Base-by-base conservation (phyloP, 1,140 invertebrate genomes). In the Lepidurus couesii region DNA sequence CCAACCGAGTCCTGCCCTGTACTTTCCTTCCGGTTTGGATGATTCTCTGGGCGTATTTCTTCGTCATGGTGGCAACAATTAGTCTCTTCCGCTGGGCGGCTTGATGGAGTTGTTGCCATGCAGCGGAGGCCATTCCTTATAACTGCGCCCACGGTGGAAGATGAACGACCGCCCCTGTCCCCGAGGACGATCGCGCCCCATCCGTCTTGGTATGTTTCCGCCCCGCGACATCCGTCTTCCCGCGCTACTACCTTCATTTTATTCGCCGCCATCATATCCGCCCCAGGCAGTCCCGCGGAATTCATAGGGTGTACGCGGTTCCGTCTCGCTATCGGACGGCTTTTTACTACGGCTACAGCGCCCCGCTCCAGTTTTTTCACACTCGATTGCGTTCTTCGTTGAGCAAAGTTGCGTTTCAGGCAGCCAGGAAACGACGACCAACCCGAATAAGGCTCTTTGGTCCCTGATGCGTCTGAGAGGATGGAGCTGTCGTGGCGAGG, bases 51-150 rank as follows among this genome's bases (percentile, higher is more conserved):
- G 9, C 9, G 53, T 65, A 21, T 65, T 65, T 65, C 53, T 65
- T 21, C 13, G 21, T 16, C 21, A 4, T 13, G 8, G 1, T 65
- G 53, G 13, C 6, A 16, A 13, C 34, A 34, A 34, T 34, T 65
- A 21, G n/a, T 9, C 1, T 3, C 13, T 21, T 65, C 16, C 9
- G 21, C 53, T 1, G 1, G 16, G 53, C 21, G 53, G 21, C 34
- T 34, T 65, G 53, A 16, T n/a, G 53, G 16, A n/a, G 53, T 65
- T 65, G 53, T 65, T 16, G 53, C 53, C 16, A 11, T 65, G 16
- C 53, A 65, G 53, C 53, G 21, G 13, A 21, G 53, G 53, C n/a
- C 53, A 65, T 65, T 65, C 16, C 53, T 65, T 65, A 65, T 65
- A 65, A 65, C 21, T n/a, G 53, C 53, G 1, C 4, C 21, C 21